Evolutionary conservation across 2,797 vertebrate genomes (phyloP), one percentile per base, ranked within the genome.

Genomic region (Columba guinea): DNA sequence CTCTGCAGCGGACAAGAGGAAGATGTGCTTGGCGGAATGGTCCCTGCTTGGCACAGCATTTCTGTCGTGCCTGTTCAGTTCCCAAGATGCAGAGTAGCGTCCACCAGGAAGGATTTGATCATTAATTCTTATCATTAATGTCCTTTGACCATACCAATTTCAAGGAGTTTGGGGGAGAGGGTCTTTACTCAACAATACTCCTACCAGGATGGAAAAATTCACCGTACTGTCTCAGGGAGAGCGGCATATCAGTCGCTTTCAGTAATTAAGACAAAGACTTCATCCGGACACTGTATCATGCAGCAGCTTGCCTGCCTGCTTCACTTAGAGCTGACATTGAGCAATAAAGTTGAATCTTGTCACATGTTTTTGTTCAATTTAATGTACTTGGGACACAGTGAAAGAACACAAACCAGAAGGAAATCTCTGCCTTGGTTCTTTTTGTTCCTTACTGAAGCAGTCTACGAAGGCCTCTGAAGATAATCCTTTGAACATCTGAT

Each of bases 351-450:
- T 49, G n/a, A 83, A 89, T 63, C n/a, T 65, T 84, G 90, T 95
- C 96, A 96, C 88, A 79, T 92, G 86, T 12, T 94, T 96, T 80
- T 92, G 88, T 91, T 97, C 96, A 95, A 59, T 77, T 74, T 71
- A 44, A 93, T 81, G 88, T 75, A 71, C 60, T 93, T 22, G 68
- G 64, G 91, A 90, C 86, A 22, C 2, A 86, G 94, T 64, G 51
- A 56, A 84, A 39, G 78, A 91, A 96, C 11, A 0, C 84, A 90
- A 91, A 84, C 62, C 92, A 95, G 91, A 96, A 90, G 64, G 55
- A 89, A 93, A 89, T 74, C 59, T 90, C 71, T 89, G 91, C 81
- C 62, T 80, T 5, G 1, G 35, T 48, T 86, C 75, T 69, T 73
- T 86, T 58, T 84, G 60, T 82, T 94, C 59, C 63, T 75, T 56